Base-by-base conservation (phyloP, 2,888 invertebrate species). In the Ophioninae sp. region DNA sequence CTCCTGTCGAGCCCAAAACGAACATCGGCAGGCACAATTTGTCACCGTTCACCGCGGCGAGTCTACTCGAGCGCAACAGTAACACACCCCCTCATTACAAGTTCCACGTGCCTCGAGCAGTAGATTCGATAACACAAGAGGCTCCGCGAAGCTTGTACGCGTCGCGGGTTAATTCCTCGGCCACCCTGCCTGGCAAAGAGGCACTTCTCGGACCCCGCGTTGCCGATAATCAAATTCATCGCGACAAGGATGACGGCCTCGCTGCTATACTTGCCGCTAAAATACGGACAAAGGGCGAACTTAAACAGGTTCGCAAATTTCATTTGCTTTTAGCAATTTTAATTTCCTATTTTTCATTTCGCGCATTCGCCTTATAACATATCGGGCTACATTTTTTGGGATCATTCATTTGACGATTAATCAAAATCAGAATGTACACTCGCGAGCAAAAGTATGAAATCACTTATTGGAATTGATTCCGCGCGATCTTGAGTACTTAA, bases 241-340 rank as follows among this genome's bases (percentile, higher is more conserved):
- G 92, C 44, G 92, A 92, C 86, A 92, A 92, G 84, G 92, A 92
- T 77, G 94, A 95, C 89, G 94, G 94, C 37, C 90, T 96, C 67
- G 95, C 96, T 59, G 95, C 94, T n/a, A 93, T 94, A 80, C 91
- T 95, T 76, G 95, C 95, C 6, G 95, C 96, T 13, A 94, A 97
- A 90, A 97, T 97, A 89, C 94, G 97, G 86, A 98, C 97, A 5
- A 97, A 97, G 93, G 97, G 97, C 1, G 97, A 97, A 93, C 93
- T 97, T 61, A 98, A 97, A 84, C 92, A 92, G 89, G 91, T 91
- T 75, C 51, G 80, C 39, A 37, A 74, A 37, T 58, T 9, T 22
- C 37, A 6, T n/a, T 23, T 51, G n/a, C 20, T 0, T 37, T 56
- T 13, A 13, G 51, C 1, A 51, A 10, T 10, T 17, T 10, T 13